These are phyloP conservation scores for Amblyornis subalaris DNA, from an alignment of 2,113 vertebrate genomes.

Conservation along the genomic window DNA sequence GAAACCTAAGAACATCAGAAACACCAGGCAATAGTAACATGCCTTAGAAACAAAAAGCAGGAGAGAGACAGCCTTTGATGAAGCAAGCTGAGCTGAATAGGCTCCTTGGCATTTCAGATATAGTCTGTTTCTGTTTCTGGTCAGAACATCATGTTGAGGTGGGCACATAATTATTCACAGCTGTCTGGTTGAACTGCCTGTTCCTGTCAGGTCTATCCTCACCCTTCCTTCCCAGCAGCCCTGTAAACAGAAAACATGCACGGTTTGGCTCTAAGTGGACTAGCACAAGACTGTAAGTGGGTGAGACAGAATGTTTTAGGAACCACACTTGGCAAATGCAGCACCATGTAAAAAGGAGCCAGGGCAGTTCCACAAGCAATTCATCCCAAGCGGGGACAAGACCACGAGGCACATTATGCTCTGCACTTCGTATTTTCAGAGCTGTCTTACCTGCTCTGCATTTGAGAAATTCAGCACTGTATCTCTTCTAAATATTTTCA, in stretches of 20 bases:
- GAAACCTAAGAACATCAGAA: background rate
- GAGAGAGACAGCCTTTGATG: background rate
- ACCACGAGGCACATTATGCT: background rate
- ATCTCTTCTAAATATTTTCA: conserved; percentile 23
- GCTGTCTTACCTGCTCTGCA: background rate
- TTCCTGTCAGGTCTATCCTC: conserved; percentile 36
- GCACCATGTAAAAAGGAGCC: background rate
- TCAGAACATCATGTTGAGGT: conserved; percentile 16
- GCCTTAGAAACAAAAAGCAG: background rate
- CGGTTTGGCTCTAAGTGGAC: background rate
- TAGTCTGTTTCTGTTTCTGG: conserved; percentile 5
- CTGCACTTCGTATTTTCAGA: background rate
- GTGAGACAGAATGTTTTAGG: conserved; percentile 45
- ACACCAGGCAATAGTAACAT: background rate
- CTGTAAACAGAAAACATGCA: conserved; percentile 28
- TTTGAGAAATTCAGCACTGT: background rate
- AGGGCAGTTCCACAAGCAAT: conserved; percentile 4
- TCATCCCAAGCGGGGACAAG: background rate
- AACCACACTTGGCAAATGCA: conserved; percentile 6
- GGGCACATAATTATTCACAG: conserved; percentile 27
- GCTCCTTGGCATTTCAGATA: background rate
- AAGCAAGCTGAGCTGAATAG: background rate
- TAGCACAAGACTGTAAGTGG: background rate
- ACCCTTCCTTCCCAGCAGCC: conserved; percentile 24
- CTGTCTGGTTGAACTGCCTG: conserved; percentile 33